phyloP scores from a whole-genome alignment of 2,797 vertebrate genomes.

The Enteromius afrohamiltoni region DNA sequence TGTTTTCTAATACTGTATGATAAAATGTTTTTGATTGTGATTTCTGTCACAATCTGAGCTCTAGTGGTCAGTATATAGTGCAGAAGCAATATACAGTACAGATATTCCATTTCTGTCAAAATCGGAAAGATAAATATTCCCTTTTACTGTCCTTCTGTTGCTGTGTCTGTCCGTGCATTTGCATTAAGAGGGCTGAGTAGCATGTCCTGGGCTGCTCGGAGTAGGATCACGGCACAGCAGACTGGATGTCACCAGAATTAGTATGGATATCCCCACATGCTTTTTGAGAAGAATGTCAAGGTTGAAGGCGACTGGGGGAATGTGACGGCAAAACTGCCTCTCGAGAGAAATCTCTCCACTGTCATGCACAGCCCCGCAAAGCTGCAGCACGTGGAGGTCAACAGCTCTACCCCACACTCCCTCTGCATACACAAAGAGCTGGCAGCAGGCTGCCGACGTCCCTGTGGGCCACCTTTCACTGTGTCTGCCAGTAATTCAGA shows the following conservation, averaged over 20 bases:
- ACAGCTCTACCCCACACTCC: slow-evolving; percentile 12
- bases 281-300: slow-evolving; percentile 58
- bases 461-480: slow-evolving; percentile 35
- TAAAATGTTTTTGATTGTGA: background rate
- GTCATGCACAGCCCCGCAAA: slow-evolving; percentile 53
- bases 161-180: slow-evolving; percentile 1
- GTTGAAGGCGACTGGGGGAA: slow-evolving; percentile 56
- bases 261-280: slow-evolving; percentile 55
- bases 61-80: background rate
- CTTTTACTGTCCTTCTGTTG: background rate
- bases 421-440: slow-evolving; percentile 39
- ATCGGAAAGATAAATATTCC: background rate
- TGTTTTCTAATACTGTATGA: background rate
- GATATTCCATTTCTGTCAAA: background rate
- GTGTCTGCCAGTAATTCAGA: slow-evolving; percentile 39
- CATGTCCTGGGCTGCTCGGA: slow-evolving; percentile 24
- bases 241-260: slow-evolving; percentile 51
- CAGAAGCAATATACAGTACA: background rate
- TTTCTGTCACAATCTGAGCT: background rate
- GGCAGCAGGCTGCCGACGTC: slow-evolving; percentile 20
- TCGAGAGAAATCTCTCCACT: slow-evolving; percentile 55
- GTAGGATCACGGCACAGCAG: slow-evolving; percentile 34
- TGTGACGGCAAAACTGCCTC: slow-evolving; percentile 49
- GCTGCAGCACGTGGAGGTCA: slow-evolving; percentile 48
- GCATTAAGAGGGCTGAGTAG: background rate